Base-by-base conservation (phyloP, 1,140 invertebrate species). In the Ceratitis capitata region DNA sequence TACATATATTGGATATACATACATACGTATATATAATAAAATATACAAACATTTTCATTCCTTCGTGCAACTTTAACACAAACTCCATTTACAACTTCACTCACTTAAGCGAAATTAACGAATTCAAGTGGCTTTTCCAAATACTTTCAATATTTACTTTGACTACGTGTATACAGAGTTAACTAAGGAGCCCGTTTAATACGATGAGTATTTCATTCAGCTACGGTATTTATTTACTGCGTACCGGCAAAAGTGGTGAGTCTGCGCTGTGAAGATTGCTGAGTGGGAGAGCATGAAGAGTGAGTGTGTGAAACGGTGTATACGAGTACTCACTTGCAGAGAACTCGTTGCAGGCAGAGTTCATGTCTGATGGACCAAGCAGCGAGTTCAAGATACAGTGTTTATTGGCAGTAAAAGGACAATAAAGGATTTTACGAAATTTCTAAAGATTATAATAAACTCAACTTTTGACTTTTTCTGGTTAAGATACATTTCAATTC, bases 171-270 rank as follows among this genome's bases (percentile, higher is more conserved):
- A 32, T 45, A 78, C 69, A 45, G 3, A 26, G 69, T n/a, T 9
- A 14, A 23, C 35, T 19, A 45, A 78, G 39, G 16, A 10, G n/a
- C 2, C 19, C 19, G 45, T 9, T 45, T 23, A n/a, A n/a, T n/a
- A n/a, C n/a, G n/a, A n/a, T 47, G 69, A 26, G 69, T 35, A 47
- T 9, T 78, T 10, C n/a, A n/a, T n/a, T n/a, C n/a, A n/a, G 69
- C 39, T 78, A n/a, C n/a, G 39, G 39, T 39, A 69, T 69, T 45
- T 78, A 45, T 45, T 10, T n/a, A 35, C 19, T 26, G 69, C 23
- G 69, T 7, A 86, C 89, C 89, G 89, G 89, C 87, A 86, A 87
- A 88, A 86, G 12, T 88, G 89, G 87, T 90, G 89, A 90, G 89
- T 89, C 85, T 89, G 88, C 89, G 89, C 89, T 87, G 39, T 47